Conservation (phyloP, 2,113 vertebrate species). For the Zosterops japonicus region DNA sequence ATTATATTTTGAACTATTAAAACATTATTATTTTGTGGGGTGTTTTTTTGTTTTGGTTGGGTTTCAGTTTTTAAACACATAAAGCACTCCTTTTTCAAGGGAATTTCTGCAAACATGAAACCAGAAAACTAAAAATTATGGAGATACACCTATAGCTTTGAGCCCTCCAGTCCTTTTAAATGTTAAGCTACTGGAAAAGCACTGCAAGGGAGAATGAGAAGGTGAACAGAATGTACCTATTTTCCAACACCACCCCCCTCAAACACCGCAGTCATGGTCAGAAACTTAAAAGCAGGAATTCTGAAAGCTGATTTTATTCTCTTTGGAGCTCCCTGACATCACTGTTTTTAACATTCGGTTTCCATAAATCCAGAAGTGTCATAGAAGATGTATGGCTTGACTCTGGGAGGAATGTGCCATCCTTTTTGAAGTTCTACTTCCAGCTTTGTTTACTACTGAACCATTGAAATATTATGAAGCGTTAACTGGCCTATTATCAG, state of each 20-base stretch:
- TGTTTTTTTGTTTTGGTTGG: not conserved
- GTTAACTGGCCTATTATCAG: constrained; percentile 70
- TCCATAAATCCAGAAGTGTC: constrained; percentile 64
- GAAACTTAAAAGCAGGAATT: constrained; percentile 50
- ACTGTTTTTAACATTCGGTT: constrained; percentile 57
- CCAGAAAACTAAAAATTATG: not conserved
- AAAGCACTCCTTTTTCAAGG: not conserved
- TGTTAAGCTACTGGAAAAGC: not conserved
- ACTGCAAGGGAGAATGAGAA: not conserved
- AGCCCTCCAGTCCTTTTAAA: not conserved
- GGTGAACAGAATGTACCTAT: not conserved
- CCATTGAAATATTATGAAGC: constrained; percentile 67
- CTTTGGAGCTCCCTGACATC: constrained; percentile 43
- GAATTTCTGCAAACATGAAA: not conserved
- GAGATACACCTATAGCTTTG: not conserved
- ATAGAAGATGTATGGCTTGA: constrained; percentile 56
- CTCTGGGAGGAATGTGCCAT: constrained; percentile 67
- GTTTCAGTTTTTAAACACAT: not conserved
- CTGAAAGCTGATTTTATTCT: constrained; percentile 46
- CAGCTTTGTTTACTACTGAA: constrained; percentile 70
- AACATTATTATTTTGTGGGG: not conserved
- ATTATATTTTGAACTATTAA: not conserved
- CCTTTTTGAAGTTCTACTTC: constrained; percentile 75
- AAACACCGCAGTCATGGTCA: not conserved
- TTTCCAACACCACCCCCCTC: not conserved